Percentiles rank a stretch among this genome's conserved stretches.
Conservation (phyloP, 2,113 vertebrate genomes). For the Strigops habroptila region DNA sequence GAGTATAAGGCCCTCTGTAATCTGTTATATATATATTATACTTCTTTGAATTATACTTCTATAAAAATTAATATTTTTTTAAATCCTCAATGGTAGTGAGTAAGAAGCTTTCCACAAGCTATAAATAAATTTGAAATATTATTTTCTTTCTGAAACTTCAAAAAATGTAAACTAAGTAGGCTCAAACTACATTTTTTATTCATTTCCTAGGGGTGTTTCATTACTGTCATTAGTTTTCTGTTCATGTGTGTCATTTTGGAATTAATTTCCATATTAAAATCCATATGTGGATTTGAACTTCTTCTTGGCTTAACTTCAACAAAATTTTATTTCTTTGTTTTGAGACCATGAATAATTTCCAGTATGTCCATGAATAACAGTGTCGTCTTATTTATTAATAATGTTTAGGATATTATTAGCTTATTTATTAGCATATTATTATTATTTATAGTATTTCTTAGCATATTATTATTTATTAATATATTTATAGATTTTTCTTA, state of each 20-base stretch:
- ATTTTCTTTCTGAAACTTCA: neutral
- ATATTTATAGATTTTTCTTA: neutral
- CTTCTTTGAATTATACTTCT: neutral
- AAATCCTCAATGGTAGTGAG: accelerated
- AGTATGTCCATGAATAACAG: neutral
- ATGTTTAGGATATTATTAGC: neutral
- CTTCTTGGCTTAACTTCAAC: neutral
- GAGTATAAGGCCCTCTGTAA: neutral
- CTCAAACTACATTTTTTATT: neutral
- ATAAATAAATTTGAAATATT: neutral
- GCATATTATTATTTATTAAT: neutral
- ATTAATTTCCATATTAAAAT: neutral
- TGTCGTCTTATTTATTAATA: neutral
- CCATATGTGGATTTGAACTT: neutral
- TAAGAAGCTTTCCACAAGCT: neutral
- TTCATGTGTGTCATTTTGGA: neutral
- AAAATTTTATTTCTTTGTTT: neutral
- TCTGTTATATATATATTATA: neutral
- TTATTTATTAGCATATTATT: neutral
- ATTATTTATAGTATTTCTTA: too few relatives aligned
- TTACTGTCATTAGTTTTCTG: neutral
- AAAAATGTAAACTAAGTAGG: neutral
- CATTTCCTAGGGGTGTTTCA: neutral
- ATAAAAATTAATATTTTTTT: neutral
- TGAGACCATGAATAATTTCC: neutral